These are phyloP conservation scores for Varecia variegata DNA, from an alignment of 2,797 vertebrate species.

Conservation along the genomic window DNA sequence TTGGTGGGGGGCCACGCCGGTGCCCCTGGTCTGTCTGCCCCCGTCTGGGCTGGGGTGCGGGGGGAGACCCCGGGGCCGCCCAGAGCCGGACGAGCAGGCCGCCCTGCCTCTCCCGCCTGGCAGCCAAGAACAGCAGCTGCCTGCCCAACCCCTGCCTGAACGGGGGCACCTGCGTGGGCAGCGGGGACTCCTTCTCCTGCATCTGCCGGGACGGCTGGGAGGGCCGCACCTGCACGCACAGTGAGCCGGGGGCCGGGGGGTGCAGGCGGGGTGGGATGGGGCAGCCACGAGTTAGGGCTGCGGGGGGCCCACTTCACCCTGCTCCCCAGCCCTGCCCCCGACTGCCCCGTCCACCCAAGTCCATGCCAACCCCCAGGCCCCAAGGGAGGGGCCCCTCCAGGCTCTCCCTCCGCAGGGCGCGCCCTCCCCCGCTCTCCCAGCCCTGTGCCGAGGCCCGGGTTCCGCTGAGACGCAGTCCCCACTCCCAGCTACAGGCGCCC, in stretches of 20 bases:
- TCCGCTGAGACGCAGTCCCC: rapidly evolving
- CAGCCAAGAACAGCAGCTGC: slow-evolving; percentile 95
- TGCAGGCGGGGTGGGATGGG: too few species aligned
- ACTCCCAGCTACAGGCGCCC: too few species aligned
- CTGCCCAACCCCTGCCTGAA: slow-evolving; percentile 93
- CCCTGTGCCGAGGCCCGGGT: rapidly evolving
- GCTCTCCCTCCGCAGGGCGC: neutral
- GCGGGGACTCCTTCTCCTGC: slow-evolving; percentile 92
- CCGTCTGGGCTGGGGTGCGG: rapidly evolving
- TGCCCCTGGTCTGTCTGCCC: too few species aligned
- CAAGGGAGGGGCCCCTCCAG: rapidly evolving
- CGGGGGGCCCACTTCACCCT: neutral
- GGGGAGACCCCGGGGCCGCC: rapidly evolving
- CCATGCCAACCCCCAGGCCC: rapidly evolving
- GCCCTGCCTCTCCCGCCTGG: neutral
- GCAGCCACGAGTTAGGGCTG: too few species aligned
- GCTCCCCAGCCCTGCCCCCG: neutral
- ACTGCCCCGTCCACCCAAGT: rapidly evolving
- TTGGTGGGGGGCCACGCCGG: rapidly evolving
- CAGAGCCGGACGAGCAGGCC: rapidly evolving
- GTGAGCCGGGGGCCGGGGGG: slow-evolving; percentile 82
- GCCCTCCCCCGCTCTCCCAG: rapidly evolving
- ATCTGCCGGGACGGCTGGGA: slow-evolving; percentile 98
- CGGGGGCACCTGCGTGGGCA: slow-evolving; percentile 95
- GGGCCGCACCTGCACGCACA: slow-evolving; percentile 92